Base-by-base conservation (phyloP, 1,140 invertebrate genomes). In the Zaprionus inermis region DNA sequence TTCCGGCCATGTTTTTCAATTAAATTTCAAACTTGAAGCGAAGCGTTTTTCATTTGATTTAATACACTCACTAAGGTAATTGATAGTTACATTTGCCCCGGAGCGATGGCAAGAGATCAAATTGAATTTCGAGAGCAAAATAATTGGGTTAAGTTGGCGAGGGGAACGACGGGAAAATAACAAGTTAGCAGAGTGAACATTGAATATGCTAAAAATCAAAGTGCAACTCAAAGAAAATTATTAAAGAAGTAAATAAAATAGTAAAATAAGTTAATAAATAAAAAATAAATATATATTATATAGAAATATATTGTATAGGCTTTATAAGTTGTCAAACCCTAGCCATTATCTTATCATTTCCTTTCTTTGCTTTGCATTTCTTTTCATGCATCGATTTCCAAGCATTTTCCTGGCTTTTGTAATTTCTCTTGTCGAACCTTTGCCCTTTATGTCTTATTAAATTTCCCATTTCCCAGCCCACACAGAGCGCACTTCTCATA, bases 1-100 rank as follows among this genome's bases (percentile, higher is more conserved):
- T 49, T 54, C 12, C 16, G 51, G 4, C 22, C 41, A 24, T 41
- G 34, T 72, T 67, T 44, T 72, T 46, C 70, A 88, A 88, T 89
- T 84, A 89, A 63, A 76, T 78, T 61, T 81, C 69, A 76, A 81
- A 74, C 71, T 65, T 57, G 22, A 63, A 72, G 59, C 56, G 64
- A 57, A 57, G 60, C 41, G 32, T 66, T 34, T 66, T 34, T 61
- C 22, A 44, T 44, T 63, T 72, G 57, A 22, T 32, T 16, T 41
- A 24, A 1, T 10, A 46, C 20, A 18, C 30, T 46, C 20, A 71
- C 59, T 12, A 49, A 77, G 46, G 49, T 55, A 70, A 60, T 55
- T 57, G 56, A 30, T 57, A 22, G 44, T 49, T 49, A 34, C 12
- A 22, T 52, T 58, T 59, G 18, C 46, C 32, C 14, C 52, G 20